Base-by-base conservation (phyloP, 2,113 vertebrate species). In the Dicentrarchus labrax region DNA sequence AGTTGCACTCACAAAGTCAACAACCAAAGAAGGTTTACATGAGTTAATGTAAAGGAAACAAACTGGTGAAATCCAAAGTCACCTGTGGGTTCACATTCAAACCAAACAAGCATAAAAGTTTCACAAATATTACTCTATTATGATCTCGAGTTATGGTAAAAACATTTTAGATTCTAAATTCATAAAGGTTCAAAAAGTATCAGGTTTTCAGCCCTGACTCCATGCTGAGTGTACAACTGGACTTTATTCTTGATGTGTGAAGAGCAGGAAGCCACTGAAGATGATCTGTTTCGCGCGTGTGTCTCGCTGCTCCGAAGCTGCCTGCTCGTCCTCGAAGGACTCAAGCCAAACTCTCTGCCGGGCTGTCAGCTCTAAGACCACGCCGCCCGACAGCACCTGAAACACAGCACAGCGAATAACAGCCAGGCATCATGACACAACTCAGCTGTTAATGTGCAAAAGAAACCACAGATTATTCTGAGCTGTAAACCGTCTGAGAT, bases 211-310 rank as follows among this genome's bases (percentile, higher is more conserved):
- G 41, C 56, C 2, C 62, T 16, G n/a, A 66, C 51, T 65, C 47
- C 4, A n/a, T 19, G 47, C n/a, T 75, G 30, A 15, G 16, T 0
- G 3, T 13, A 24, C 3, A 4, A 2, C 5, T 39, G 16, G 30
- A 47, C 57, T 61, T 69, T 22, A 78, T 22, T 60, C 5, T 13
- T 6, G 0, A 11, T 19, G 16, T 30, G 22, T 1, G 70, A 88
- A 93, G 51, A 93, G 38, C 80, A 91, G 72, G 76, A 93, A 93
- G 57, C 92, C 92, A 6, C 19, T 93, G 88, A 93, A 93, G 86
- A 77, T 77, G 70, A 92, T 90, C 45, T 12, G 7, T 67, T 93
- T 93, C 0, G 73, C 66, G 0, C 6, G 7, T 5, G 0, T 13
- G 43, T 93, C 89, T 4, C 0, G 2, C 0, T 0, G 0, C 0